Base-by-base conservation (phyloP, 2,113 vertebrate genomes). In the Eclectus roratus region DNA sequence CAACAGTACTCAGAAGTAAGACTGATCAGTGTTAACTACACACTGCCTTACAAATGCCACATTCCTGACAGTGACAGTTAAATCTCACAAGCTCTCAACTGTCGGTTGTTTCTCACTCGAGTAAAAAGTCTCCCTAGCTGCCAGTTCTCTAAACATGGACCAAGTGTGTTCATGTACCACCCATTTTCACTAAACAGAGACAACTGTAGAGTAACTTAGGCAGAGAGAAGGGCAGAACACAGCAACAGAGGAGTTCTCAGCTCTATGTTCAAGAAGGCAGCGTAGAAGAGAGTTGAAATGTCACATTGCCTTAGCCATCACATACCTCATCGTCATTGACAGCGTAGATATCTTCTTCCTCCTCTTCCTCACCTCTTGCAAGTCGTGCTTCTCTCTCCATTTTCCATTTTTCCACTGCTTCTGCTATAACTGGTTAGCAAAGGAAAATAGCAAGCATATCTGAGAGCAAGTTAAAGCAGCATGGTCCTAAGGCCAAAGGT, bases 271-370 rank as follows among this genome's bases (percentile, higher is more conserved):
- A 65, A 53, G 29, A 10, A 12, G 3, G 50, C 29, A 81, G 41
- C 2, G 2, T 11, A 88, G 21, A 39, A 84, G 31, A 65, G 31
- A 70, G 9, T 5, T 4, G 9, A 9, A 37, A 70, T 8, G 18
- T 31, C 12, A 37, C 17, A 10, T 17, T 72, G 43, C 65, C 33
- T 43, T 41, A 47, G 21, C 66, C 25, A 82, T 7, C 21, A 80
- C 77, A 6, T 98, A 99, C 99, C 99, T 99, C 99, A 35, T 99
- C 98, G 7, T 98, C 98, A 0, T 97, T 96, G 58, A 99, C 97
- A 4, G 98, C 98, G 70, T 99, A 99, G 88, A 99, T 99, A 89
- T 98, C 98, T 79, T 98, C 98, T 86, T 99, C 99, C 56, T 99
- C 99, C 13, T 99, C 98, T 77, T 98, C 94, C 81, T 98, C 98